Evolutionary conservation across 37 sponge, comb jelly and placozoan species (phyloP).

Genomic region (Beroe forskalii): DNA sequence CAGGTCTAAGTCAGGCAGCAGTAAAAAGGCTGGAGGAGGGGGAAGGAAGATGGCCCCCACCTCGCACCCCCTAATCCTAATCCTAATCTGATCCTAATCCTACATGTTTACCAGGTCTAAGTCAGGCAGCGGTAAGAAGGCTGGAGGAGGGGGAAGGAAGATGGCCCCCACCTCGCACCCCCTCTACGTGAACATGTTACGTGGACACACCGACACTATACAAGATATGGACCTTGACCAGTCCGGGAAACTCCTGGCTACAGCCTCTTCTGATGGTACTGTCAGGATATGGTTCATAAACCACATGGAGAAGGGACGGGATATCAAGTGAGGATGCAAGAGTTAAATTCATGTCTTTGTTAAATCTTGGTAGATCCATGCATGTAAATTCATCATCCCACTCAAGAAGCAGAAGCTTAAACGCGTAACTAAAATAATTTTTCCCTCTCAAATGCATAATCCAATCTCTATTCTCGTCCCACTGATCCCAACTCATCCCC

Average conservation of each 20-base stretch:
- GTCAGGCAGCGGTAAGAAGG: background rate
- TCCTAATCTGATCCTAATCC: too few relatives aligned
- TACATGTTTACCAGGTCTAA: too few relatives aligned
- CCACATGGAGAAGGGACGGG: constrained; percentile 53
- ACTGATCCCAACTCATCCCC: too few relatives aligned
- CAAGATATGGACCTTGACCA: constrained; percentile 54
- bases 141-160: background rate
- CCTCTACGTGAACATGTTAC: constrained; percentile 56
- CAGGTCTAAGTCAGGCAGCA: background rate
- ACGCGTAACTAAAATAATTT: too few relatives aligned
- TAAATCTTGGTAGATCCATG: background rate
- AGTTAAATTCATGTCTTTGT: background rate
- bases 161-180: constrained; percentile 58
- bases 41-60: constrained; percentile 6
- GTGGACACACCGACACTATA: constrained; percentile 57
- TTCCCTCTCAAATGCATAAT: too few relatives aligned
- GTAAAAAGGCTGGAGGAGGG: background rate
- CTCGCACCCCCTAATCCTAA: constrained; percentile 62
- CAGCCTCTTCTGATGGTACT: constrained; percentile 26
- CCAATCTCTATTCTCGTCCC: too few relatives aligned
- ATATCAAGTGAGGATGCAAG: constrained; percentile 19
- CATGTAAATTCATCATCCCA: too few relatives aligned
- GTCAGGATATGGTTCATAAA: constrained; percentile 37
- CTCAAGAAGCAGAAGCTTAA: too few relatives aligned
- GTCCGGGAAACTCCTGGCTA: constrained; percentile 41